Percentiles rank a stretch among this genome's conserved stretches.
phyloP scores from a whole-genome alignment of 2,888 invertebrate genomes.

The Callyntrura sp. region DNA sequence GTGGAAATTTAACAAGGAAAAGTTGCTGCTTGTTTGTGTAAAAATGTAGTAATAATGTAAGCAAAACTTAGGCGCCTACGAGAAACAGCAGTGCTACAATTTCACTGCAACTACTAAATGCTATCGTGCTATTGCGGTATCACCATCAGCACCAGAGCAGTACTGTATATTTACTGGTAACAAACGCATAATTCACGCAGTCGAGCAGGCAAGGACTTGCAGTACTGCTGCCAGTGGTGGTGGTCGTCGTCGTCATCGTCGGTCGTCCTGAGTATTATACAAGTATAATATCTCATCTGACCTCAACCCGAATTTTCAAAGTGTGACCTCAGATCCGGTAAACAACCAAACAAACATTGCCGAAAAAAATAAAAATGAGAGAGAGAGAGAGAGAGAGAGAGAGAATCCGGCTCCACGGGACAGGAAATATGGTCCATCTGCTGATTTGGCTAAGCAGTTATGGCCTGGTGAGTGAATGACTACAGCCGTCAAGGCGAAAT shows the following conservation, averaged over 20 bases:
- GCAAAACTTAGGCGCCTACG: background rate
- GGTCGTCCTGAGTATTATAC: no score
- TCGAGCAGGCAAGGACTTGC: slow-evolving; percentile 29
- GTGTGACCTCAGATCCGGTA: slow-evolving; percentile 31
- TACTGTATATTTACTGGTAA: background rate
- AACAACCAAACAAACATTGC: background rate
- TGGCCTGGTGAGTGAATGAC: no score
- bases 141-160: background rate
- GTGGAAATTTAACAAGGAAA: no score
- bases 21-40: background rate
- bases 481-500: no score
- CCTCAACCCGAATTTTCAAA: slow-evolving; percentile 72
- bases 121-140: background rate
- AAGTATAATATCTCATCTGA: slow-evolving; percentile 45
- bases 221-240: no score
- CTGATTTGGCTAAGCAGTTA: no score
- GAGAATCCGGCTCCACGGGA: no score
- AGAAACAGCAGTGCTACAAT: background rate
- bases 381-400: no score
- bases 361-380: slow-evolving; percentile 19
- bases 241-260: no score
- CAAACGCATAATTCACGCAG: slow-evolving; percentile 40
- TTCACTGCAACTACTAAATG: background rate
- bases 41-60: slow-evolving; percentile 15
- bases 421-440: no score